Evolutionary conservation across 2,797 vertebrate genomes (phyloP).

Genomic region (Sphaeramia orbicularis): DNA sequence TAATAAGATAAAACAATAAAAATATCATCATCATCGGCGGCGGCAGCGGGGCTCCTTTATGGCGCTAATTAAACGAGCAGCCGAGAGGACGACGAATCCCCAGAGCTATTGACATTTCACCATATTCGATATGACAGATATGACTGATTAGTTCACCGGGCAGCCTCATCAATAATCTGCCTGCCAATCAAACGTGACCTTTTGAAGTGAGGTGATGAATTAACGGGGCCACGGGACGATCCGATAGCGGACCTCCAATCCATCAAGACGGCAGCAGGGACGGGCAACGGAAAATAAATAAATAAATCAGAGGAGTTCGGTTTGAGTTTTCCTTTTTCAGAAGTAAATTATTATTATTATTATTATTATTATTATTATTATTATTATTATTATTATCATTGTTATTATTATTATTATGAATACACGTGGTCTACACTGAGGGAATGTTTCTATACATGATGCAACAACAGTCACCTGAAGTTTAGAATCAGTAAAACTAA

Average conservation of each 20-base stretch:
- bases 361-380: too few species aligned
- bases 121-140: constrained; percentile 77
- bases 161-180: constrained; percentile 76
- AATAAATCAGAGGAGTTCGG: constrained; percentile 6
- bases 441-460: too few species aligned
- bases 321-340: background rate
- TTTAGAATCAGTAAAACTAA: too few species aligned
- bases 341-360: constrained; percentile 9
- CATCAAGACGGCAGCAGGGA: constrained; percentile 43
- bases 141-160: constrained; percentile 76
- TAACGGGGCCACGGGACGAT: constrained; percentile 51
- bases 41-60: constrained; percentile 35
- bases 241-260: constrained; percentile 50
- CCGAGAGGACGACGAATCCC: constrained; percentile 41
- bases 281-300: background rate
- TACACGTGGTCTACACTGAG: too few species aligned
- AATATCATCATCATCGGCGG: constrained; percentile 13
- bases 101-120: constrained; percentile 75
- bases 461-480: too few species aligned
- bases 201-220: constrained; percentile 73
- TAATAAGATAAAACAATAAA: constrained; percentile 57
- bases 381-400: too few species aligned
- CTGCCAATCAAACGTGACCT: constrained; percentile 80
- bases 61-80: constrained; percentile 61
- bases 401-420: too few species aligned